phyloP scores from a whole-genome alignment of 2,888 invertebrate genomes.

The Microplitis deprimator region DNA sequence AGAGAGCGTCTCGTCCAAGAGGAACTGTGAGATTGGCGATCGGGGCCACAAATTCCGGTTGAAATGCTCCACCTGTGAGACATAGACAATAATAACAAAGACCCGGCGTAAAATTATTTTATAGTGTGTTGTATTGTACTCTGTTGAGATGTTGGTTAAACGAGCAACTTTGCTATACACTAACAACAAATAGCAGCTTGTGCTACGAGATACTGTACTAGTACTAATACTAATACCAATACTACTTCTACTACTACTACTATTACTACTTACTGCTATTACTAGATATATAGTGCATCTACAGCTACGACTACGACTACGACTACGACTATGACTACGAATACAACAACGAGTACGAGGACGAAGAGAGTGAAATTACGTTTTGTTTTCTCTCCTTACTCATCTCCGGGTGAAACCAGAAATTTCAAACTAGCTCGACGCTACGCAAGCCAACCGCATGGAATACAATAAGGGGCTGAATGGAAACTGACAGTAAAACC shows the following conservation, averaged over 20 bases:
- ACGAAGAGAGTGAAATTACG: conserved; percentile 15
- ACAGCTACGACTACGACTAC: not conserved
- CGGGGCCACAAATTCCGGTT: conserved; percentile 88
- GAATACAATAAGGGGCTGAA: conserved; percentile 27
- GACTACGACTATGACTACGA: not conserved
- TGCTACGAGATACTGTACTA: not conserved
- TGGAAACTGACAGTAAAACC: conserved; percentile 29
- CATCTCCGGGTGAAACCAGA: conserved; percentile 19
- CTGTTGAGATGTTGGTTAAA: not conserved
- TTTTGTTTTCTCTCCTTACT: conserved; percentile 18
- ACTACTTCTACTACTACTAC: not conserved
- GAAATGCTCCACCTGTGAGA: conserved; percentile 80
- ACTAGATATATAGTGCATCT: not conserved
- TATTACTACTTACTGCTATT: not conserved
- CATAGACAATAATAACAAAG: conserved; percentile 5
- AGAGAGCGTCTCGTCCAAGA: conserved; percentile 88
- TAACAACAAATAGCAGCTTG: conserved; percentile 21
- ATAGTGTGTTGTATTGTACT: not conserved
- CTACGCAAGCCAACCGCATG: conserved; percentile 25
- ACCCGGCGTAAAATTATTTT: not conserved
- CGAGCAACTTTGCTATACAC: conserved; percentile 11
- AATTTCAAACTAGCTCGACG: conserved; percentile 29
- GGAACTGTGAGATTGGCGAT: conserved; percentile 88
- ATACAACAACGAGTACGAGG: conserved; percentile 1
- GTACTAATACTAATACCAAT: not conserved